phyloP scores from a whole-genome alignment of 2,113 vertebrate species.

The Thalassoma bifasciatum region DNA sequence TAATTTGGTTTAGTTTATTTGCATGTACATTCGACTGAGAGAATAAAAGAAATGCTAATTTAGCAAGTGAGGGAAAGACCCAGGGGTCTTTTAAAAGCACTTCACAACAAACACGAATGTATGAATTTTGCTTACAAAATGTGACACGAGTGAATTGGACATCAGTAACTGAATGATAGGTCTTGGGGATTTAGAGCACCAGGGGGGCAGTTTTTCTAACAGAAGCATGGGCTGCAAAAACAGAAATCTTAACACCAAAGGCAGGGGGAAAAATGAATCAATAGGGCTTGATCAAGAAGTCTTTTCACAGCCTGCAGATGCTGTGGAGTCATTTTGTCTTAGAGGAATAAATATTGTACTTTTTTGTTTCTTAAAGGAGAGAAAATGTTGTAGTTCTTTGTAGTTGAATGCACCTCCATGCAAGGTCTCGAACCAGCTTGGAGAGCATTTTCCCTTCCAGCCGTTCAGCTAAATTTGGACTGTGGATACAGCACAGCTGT shows the following conservation, averaged over 20 bases:
- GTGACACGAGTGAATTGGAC: constrained; percentile 44
- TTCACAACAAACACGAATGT: constrained; percentile 41
- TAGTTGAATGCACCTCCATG: constrained; percentile 36
- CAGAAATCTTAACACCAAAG: constrained; percentile 21
- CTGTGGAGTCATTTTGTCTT: constrained; percentile 12
- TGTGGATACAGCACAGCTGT: constrained; percentile 52
- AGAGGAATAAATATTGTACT: constrained; percentile 43
- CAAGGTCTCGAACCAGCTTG: constrained; percentile 50
- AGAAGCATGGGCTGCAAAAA: constrained; percentile 18
- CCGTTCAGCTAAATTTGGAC: constrained; percentile 57
- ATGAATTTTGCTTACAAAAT: constrained; percentile 32
- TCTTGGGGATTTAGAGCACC: constrained; percentile 3
- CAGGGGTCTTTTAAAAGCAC: constrained; percentile 43
- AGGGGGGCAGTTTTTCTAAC: background rate
- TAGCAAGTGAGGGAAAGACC: constrained; percentile 39
- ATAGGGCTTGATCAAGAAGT: constrained; percentile 47
- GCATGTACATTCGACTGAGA: constrained; percentile 26
- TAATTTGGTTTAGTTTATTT: constrained; percentile 44
- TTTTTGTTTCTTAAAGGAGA: constrained; percentile 38
- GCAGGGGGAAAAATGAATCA: constrained; percentile 31
- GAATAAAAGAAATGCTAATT: constrained; percentile 53
- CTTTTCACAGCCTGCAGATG: constrained; percentile 35
- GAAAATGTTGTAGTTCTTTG: constrained; percentile 30
- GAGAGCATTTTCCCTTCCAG: constrained; percentile 48
- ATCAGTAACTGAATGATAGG: constrained; percentile 15